A percentile compares a stretch with the other conserved stretches of the same genome.
These are phyloP conservation scores for Agrypnus murinus DNA, from an alignment of 2,888 invertebrate genomes.

Conservation along the genomic window DNA sequence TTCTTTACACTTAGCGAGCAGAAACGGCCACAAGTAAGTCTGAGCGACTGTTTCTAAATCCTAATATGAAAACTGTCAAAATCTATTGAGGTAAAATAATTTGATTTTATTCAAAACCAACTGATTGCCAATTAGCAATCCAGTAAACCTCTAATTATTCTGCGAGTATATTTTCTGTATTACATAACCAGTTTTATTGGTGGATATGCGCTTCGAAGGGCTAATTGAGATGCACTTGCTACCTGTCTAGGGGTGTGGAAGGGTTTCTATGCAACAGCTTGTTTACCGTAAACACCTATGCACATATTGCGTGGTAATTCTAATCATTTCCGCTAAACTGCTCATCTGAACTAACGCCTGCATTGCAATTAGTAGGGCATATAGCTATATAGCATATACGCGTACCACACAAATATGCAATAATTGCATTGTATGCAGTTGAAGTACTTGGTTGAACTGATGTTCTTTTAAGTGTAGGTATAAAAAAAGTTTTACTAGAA, in stretches of 20 bases:
- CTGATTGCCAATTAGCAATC: slow-evolving; percentile 36
- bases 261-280: slow-evolving; percentile 68
- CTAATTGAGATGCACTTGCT: slow-evolving; percentile 58
- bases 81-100: no score
- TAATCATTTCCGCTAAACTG: slow-evolving; percentile 34
- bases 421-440: not conserved
- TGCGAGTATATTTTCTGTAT: not conserved
- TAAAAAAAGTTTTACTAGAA: no score
- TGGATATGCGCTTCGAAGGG: slow-evolving; percentile 55
- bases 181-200: slow-evolving; percentile 39
- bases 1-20: slow-evolving; percentile 93
- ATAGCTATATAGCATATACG: not conserved
- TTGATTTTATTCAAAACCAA: not conserved
- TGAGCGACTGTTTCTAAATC: no score
- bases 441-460: not conserved
- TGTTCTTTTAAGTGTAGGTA: no score
- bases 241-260: slow-evolving; percentile 54
- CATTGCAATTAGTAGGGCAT: slow-evolving; percentile 28
- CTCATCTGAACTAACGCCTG: slow-evolving; percentile 30
- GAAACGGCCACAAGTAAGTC: slow-evolving; percentile 92
- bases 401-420: not conserved
- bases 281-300: slow-evolving; percentile 64
- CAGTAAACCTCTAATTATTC: slow-evolving; percentile 35
- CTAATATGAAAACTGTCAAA: not conserved
- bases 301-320: slow-evolving; percentile 39